These are phyloP conservation scores for Alloscopus bannaensis DNA, from an alignment of 2,888 invertebrate species.

Conservation along the genomic window DNA sequence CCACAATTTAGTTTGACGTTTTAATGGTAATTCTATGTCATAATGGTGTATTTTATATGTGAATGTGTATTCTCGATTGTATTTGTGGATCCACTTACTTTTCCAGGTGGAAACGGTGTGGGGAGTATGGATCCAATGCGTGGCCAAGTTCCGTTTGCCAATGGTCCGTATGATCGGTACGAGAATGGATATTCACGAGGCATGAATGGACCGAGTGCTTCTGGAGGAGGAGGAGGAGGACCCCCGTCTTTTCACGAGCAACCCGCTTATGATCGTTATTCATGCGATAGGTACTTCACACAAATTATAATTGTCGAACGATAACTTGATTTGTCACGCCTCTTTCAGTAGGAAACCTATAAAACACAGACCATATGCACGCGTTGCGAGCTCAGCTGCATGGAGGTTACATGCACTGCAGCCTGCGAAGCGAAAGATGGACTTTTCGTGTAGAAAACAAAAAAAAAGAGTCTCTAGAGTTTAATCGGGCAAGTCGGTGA, in stretches of 20 bases:
- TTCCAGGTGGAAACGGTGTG: slow-evolving; percentile 70
- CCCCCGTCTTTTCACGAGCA: slow-evolving; percentile 69
- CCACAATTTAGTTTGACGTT: slow-evolving; percentile 57
- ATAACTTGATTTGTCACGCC: slow-evolving; percentile 51
- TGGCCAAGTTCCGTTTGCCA: slow-evolving; percentile 69
- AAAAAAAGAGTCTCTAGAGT: slow-evolving; percentile 38
- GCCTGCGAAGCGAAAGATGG: background rate
- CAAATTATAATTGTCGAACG: slow-evolving; percentile 38
- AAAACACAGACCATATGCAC: background rate
- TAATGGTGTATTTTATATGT: slow-evolving; percentile 37
- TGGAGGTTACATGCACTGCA: background rate
- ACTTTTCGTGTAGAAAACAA: slow-evolving; percentile 46
- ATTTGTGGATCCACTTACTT: background rate
- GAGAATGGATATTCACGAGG: slow-evolving; percentile 74
- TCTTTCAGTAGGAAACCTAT: background rate
- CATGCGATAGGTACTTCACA: slow-evolving; percentile 71
- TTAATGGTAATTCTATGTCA: slow-evolving; percentile 54
- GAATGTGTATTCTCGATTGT: no score
- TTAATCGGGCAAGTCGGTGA: no score
- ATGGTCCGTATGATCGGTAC: slow-evolving; percentile 73
- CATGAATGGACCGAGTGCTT: slow-evolving; percentile 75
- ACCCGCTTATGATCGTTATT: slow-evolving; percentile 73
- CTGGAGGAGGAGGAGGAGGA: slow-evolving; percentile 65
- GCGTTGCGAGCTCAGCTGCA: no score
- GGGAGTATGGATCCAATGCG: slow-evolving; percentile 69